phyloP scores from a whole-genome alignment of 1,140 invertebrate species.

The Euschistus heros region DNA sequence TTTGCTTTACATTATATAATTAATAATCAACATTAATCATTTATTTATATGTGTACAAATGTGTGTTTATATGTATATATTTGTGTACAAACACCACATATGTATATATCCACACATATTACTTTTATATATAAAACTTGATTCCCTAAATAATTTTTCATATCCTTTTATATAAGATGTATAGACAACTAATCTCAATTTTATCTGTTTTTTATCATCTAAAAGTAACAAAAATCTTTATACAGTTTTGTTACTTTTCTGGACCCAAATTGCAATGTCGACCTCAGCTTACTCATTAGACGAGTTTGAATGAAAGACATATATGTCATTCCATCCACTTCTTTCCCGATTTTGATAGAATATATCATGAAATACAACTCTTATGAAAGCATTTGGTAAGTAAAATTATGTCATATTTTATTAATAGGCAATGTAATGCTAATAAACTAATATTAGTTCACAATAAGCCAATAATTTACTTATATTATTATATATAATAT shows the following conservation, averaged over 20 bases:
- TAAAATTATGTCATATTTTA: too few species aligned
- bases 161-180: neutral
- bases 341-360: neutral
- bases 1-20: neutral
- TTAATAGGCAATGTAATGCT: too few species aligned
- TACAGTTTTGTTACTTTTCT: slow-evolving; percentile 17
- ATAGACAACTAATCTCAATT: slow-evolving; percentile 13
- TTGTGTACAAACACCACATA: too few species aligned
- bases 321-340: neutral
- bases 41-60: too few species aligned
- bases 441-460: too few species aligned
- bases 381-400: slow-evolving; percentile 6
- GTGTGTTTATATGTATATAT: too few species aligned
- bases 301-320: neutral
- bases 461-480: too few species aligned
- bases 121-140: slow-evolving; percentile 20
- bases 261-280: slow-evolving; percentile 18
- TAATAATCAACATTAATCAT: neutral
- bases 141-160: slow-evolving; percentile 17
- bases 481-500: too few species aligned
- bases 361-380: slow-evolving; percentile 12
- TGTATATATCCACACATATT: too few species aligned
- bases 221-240: slow-evolving; percentile 12
- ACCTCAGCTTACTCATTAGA: neutral
- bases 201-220: slow-evolving; percentile 3